Evolutionary conservation across 1,140 invertebrate species (phyloP), one percentile per base, ranked within the genome.

Genomic region (Scaptomyza montana): DNA sequence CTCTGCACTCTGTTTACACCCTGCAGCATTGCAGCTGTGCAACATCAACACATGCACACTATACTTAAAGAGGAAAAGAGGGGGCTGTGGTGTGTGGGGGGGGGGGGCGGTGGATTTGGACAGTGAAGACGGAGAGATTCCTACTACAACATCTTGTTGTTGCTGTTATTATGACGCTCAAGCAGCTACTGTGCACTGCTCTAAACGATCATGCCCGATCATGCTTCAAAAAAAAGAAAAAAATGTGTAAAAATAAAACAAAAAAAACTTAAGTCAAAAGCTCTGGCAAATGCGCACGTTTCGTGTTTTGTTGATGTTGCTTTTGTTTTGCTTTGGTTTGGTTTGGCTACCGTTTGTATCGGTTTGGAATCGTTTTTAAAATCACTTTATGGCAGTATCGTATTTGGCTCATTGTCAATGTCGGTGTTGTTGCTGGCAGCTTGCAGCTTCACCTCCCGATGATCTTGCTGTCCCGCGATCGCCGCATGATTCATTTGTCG

Each of bases 151-250:
- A 85, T 80, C 77, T 87, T 89, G 84, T 89, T 89, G 84, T 78
- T 89, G 84, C 84, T 82, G 79, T 89, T 89, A 89, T 89, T 89
- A 89, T 89, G 84, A 89, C 79, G 84, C 84, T 89, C 77, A 72
- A 84, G 79, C 77, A 89, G 84, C 84, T 89, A 89, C 84, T 89
- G 84, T 89, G 84, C 84, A 89, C 66, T 80, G 80, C 79, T 89
- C 79, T 89, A 89, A 89, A 89, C 84, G 84, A 89, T 89, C 81
- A 89, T 89, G 84, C 84, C 64, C 66, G 84, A 87, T 89, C 84
- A 89, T 87, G 78, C 84, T 61, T 70, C 79, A 87, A 77, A 77
- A 80, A 36, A 36, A 77, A 80, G 9, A 36, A 9, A 9, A 36
- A 30, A 5, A 30, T 16, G 16, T 1, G 1, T 1, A 30, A 30